Percentiles rank a stretch among this genome's conserved stretches.
These are phyloP conservation scores for Corvus moneduloides DNA, from an alignment of 2,113 vertebrate species.

Conservation along the genomic window DNA sequence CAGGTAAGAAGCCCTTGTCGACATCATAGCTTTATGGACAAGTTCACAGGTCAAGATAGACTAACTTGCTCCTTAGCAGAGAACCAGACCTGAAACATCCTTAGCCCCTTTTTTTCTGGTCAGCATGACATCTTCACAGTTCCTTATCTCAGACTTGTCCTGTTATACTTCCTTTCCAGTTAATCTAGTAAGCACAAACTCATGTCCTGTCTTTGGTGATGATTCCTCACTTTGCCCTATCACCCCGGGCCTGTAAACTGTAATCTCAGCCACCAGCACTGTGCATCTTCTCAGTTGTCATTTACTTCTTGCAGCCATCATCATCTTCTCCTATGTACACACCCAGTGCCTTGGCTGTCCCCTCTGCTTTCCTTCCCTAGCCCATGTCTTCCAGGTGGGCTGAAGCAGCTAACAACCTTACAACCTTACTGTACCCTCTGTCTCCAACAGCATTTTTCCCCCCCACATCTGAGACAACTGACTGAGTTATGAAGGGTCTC, in stretches of 20 bases:
- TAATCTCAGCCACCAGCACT: background rate
- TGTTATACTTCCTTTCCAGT: background rate
- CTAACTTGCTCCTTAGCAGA: background rate
- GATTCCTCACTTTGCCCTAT: background rate
- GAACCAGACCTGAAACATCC: background rate
- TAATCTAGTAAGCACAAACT: background rate
- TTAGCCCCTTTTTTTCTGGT: background rate
- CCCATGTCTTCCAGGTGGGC: background rate
- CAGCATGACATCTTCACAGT: background rate
- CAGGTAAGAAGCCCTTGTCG: background rate
- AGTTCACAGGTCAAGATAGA: background rate
- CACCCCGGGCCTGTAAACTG: background rate
- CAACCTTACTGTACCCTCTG: background rate
- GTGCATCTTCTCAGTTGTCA: background rate
- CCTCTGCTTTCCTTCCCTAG: background rate
- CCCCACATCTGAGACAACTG: background rate
- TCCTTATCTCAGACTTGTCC: background rate
- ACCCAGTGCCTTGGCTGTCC: background rate
- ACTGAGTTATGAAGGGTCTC: background rate
- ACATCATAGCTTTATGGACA: background rate
- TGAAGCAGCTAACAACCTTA: background rate
- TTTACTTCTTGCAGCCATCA: background rate
- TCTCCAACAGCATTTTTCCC: background rate
- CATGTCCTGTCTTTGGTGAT: background rate
- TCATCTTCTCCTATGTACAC: background rate